Evolutionary conservation across 2,888 invertebrate genomes (phyloP).

Genomic region (Zygaena filipendulae): DNA sequence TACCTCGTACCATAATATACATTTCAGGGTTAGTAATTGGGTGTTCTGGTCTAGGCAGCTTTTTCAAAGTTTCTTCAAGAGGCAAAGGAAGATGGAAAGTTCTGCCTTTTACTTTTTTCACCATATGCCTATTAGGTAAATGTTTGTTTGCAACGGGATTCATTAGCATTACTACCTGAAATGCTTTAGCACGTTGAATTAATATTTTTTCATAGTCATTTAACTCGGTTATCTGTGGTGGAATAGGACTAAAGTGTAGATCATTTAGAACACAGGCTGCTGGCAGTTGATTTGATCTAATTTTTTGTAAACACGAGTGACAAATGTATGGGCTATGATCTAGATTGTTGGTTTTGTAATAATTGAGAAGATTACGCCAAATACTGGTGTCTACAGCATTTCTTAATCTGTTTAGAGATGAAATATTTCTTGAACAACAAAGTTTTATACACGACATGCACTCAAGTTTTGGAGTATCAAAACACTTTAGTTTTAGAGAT

Average conservation of each 20-base stretch:
- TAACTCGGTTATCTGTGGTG: slow-evolving; percentile 8
- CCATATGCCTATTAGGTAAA: slow-evolving; percentile 20
- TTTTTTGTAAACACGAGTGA: slow-evolving; percentile 6
- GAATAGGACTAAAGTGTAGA: slow-evolving; percentile 7
- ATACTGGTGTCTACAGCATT: background rate
- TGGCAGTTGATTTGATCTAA: slow-evolving; percentile 9
- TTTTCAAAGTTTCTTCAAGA: slow-evolving; percentile 25
- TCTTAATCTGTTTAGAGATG: background rate
- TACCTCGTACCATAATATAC: slow-evolving; percentile 24
- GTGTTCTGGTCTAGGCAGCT: slow-evolving; percentile 21
- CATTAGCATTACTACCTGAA: slow-evolving; percentile 25
- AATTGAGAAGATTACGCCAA: slow-evolving; percentile 2
- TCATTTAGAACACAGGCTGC: slow-evolving; percentile 10
- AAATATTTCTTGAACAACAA: background rate
- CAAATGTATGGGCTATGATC: slow-evolving; percentile 8
- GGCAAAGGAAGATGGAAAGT: slow-evolving; percentile 29
- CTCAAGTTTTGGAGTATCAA: slow-evolving; percentile 6
- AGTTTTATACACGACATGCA: slow-evolving; percentile 5
- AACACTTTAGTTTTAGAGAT: slow-evolving; percentile 7
- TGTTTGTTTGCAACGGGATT: slow-evolving; percentile 24
- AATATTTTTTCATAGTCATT: slow-evolving; percentile 12
- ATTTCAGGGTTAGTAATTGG: too few species aligned
- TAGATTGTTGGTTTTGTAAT: background rate
- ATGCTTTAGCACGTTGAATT: slow-evolving; percentile 24
- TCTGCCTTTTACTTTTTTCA: slow-evolving; percentile 16